phyloP scores from a whole-genome alignment of 1,140 invertebrate genomes.

The Tenebrio molitor region DNA sequence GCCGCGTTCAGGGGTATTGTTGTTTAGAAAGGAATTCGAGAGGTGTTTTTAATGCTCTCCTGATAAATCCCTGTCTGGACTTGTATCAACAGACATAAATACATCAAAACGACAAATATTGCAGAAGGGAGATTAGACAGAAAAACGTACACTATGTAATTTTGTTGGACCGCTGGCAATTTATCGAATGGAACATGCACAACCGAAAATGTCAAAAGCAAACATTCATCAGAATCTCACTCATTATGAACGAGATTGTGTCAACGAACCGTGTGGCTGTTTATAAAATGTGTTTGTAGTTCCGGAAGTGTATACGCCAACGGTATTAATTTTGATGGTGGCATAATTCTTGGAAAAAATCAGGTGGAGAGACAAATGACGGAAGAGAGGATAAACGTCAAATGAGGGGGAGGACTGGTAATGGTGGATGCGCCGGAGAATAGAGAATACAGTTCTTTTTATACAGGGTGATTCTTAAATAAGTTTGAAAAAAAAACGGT shows the following conservation, averaged over 20 bases:
- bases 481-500: too few species aligned
- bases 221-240: constrained; percentile 20
- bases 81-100: constrained; percentile 20
- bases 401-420: too few species aligned
- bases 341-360: too few species aligned
- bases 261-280: neutral
- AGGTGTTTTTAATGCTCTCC: constrained; percentile 17
- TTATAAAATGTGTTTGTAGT: too few species aligned
- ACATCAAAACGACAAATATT: constrained; percentile 36
- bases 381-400: too few species aligned
- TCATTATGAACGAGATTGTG: constrained; percentile 35
- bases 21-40: neutral
- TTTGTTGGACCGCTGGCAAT: constrained; percentile 12
- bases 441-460: too few species aligned
- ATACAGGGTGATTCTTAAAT: too few species aligned
- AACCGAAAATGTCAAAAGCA: constrained; percentile 32
- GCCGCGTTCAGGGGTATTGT: too few species aligned
- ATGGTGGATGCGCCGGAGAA: too few species aligned
- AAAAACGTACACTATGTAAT: constrained; percentile 25
- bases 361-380: too few species aligned
- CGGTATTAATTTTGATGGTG: too few species aligned
- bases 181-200: constrained; percentile 31
- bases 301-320: too few species aligned
- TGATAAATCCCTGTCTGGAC: constrained; percentile 5
- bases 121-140: constrained; percentile 12